Percentiles rank a stretch among this genome's conserved stretches.
Conservation (phyloP, 2,888 invertebrate genomes). For the Andrena camellia region DNA sequence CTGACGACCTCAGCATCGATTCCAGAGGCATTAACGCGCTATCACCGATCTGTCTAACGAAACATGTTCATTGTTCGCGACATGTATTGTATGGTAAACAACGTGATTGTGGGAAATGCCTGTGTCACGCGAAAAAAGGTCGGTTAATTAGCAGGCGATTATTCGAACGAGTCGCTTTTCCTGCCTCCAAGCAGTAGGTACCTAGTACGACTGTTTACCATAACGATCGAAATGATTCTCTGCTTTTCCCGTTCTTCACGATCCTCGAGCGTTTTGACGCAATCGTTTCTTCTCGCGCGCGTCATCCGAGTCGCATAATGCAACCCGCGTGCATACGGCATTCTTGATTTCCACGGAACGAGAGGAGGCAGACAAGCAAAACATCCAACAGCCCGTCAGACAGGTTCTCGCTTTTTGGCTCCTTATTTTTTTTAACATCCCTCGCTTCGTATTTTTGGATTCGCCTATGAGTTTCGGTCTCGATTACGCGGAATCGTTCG, state of each 20-base stretch:
- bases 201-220: not conserved
- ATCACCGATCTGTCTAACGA: too few relatives aligned
- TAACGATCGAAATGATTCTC: not conserved
- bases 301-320: conserved; percentile 22
- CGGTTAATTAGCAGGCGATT: conserved; percentile 24
- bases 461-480: conserved; percentile 11
- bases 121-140: conserved; percentile 1
- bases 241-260: not conserved
- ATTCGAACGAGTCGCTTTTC: not conserved
- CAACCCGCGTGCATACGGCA: conserved; percentile 26
- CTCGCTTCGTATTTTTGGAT: conserved; percentile 53
- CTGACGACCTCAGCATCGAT: not conserved
- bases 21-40: conserved; percentile 3
- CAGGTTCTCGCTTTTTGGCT: conserved; percentile 55
- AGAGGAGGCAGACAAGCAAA: not conserved
- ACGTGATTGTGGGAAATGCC: conserved; percentile 19
- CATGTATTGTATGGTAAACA: conserved; percentile 38
- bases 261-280: not conserved
- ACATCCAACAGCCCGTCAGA: conserved; percentile 35
- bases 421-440: conserved; percentile 35
- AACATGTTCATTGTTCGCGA: not conserved
- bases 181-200: not conserved
- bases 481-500: conserved; percentile 26
- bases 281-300: not conserved
- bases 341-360: conserved; percentile 56